Evolutionary conservation across 2,888 invertebrate genomes (phyloP).

Genomic region (Polydrusus pterygomalis): DNA sequence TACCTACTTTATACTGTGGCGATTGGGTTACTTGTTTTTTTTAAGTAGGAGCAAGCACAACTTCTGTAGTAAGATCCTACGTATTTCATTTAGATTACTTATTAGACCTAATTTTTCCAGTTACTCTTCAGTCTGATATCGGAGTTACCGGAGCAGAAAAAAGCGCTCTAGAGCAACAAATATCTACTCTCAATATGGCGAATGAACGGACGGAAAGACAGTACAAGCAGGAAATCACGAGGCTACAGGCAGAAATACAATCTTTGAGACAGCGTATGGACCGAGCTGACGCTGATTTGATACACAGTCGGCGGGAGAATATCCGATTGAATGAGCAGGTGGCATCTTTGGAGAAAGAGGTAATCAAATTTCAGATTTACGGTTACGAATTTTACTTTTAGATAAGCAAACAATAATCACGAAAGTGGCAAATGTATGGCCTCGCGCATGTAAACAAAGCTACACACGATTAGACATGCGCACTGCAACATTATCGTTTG

Average conservation of each 20-base stretch:
- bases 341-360: slow-evolving; percentile 87
- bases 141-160: slow-evolving; percentile 86
- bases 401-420: no score
- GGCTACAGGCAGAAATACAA: slow-evolving; percentile 85
- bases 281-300: slow-evolving; percentile 86
- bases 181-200: slow-evolving; percentile 79
- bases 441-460: no score
- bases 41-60: no score
- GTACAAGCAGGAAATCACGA: slow-evolving; percentile 83
- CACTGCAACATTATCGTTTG: no score
- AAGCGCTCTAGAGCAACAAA: slow-evolving; percentile 85
- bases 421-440: no score
- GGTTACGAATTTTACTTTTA: no score
- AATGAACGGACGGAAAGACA: slow-evolving; percentile 85
- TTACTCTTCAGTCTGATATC: slow-evolving; percentile 84
- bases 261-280: slow-evolving; percentile 85
- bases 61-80: no score
- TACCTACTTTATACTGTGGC: no score
- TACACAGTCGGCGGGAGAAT: slow-evolving; percentile 87
- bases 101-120: slow-evolving; percentile 68
- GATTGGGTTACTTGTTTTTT: no score
- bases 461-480: no score
- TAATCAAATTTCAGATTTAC: slow-evolving; percentile 64
- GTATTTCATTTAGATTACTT: no score
- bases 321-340: slow-evolving; percentile 86